phyloP scores from a whole-genome alignment of 1,140 invertebrate species.

The Tetragonula clypearis region DNA sequence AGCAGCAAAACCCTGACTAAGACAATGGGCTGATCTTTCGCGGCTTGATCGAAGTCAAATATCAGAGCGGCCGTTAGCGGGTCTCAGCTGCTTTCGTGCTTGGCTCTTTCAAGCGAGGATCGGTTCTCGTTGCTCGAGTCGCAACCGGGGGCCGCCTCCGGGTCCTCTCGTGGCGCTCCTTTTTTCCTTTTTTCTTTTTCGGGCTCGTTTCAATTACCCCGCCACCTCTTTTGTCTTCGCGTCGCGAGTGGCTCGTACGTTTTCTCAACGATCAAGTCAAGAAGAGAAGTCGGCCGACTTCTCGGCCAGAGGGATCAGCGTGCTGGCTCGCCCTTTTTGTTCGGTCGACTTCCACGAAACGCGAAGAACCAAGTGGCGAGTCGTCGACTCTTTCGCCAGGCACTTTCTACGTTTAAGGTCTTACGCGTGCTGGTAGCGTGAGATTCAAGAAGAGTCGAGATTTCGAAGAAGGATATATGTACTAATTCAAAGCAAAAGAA shows the following conservation, averaged over 20 bases:
- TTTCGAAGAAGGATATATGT: too few species aligned
- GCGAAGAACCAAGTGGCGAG: neutral
- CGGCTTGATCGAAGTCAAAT: slow-evolving; percentile 64
- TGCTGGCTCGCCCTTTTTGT: neutral
- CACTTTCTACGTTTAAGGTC: neutral
- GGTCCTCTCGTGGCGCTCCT: neutral
- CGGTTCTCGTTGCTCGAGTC: slow-evolving; percentile 24
- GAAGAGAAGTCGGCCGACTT: neutral
- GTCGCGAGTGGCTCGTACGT: neutral
- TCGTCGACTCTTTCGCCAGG: neutral
- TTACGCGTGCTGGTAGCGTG: too few species aligned
- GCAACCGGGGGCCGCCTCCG: slow-evolving; percentile 7
- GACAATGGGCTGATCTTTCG: slow-evolving; percentile 48
- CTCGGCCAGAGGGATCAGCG: too few species aligned
- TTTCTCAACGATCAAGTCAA: neutral
- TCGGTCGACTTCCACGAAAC: slow-evolving; percentile 11
- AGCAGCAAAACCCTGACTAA: slow-evolving; percentile 12
- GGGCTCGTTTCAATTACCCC: slow-evolving; percentile 35
- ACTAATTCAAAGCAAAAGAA: too few species aligned
- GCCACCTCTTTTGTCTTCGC: slow-evolving; percentile 34
- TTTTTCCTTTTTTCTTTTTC: neutral
- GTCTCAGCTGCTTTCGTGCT: slow-evolving; percentile 27
- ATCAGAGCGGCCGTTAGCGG: slow-evolving; percentile 36
- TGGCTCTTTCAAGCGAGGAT: slow-evolving; percentile 3
- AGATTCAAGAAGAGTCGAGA: too few species aligned